Conservation (phyloP, 2,113 vertebrate genomes). For the Trichomycterus rosablanca region DNA sequence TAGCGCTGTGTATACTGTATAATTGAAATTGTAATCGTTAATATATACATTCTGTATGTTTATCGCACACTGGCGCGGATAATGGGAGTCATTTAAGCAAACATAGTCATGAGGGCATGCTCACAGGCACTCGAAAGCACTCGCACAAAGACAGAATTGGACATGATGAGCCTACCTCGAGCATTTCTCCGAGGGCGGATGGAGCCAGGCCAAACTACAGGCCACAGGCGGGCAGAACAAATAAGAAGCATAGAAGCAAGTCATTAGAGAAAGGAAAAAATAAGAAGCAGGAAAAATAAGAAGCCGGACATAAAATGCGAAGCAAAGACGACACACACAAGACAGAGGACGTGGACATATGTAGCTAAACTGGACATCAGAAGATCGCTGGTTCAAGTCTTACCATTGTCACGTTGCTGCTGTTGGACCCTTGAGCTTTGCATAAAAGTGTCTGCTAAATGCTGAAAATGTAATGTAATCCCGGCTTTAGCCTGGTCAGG, state of each 20-base stretch:
- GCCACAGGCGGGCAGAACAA: slow-evolving; percentile 52
- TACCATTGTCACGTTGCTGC: no score
- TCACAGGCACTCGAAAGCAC: neutral
- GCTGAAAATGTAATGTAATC: no score
- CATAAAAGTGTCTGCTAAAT: no score
- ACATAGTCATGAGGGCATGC: neutral
- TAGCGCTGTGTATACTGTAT: slow-evolving; percentile 1
- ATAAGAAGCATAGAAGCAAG: no score
- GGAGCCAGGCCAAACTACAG: slow-evolving; percentile 64
- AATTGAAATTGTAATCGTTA: slow-evolving; percentile 12
- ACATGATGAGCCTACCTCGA: slow-evolving; percentile 65
- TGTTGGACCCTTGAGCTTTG: no score
- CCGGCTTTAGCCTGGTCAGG: no score
- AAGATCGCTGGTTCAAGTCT: no score
- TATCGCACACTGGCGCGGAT: neutral
- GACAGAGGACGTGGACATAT: no score
- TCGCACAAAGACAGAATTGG: slow-evolving; percentile 1
- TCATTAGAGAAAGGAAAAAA: slow-evolving; percentile 47
- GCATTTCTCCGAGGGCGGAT: slow-evolving; percentile 68
- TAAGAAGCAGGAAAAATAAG: no score
- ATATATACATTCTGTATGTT: slow-evolving; percentile 4
- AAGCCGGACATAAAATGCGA: no score
- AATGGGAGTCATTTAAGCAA: slow-evolving; percentile 18
- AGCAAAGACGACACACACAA: no score
- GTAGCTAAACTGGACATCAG: no score